Evolutionary conservation across 1,140 invertebrate genomes (phyloP), one percentile per base, ranked within the genome.

Genomic region (Catajapyx aquilonaris): DNA sequence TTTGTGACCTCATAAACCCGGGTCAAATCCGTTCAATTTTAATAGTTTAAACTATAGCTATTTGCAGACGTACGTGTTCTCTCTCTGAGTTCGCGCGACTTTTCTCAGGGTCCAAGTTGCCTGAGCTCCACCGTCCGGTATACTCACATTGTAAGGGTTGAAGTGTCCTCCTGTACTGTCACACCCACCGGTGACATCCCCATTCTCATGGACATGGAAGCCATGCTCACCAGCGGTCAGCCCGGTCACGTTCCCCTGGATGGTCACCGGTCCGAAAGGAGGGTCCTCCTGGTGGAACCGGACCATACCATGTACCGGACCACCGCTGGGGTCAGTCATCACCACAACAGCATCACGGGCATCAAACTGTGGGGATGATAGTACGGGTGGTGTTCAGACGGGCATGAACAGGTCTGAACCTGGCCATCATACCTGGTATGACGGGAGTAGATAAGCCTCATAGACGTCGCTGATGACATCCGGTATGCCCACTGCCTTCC

Each of bases 81-180:
- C n/a, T n/a, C n/a, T n/a, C n/a, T n/a, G n/a, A n/a, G n/a, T n/a
- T n/a, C n/a, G n/a, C n/a, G n/a, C n/a, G n/a, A n/a, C n/a, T n/a
- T n/a, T n/a, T n/a, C n/a, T n/a, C n/a, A n/a, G n/a, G n/a, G n/a
- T n/a, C n/a, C n/a, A n/a, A n/a, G n/a, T n/a, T n/a, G n/a, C n/a
- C n/a, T n/a, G n/a, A n/a, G n/a, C n/a, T n/a, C n/a, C n/a, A n/a
- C n/a, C n/a, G n/a, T n/a, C n/a, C n/a, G n/a, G n/a, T n/a, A n/a
- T n/a, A n/a, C 30, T 35, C 31, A 42, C 41, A 31, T 34, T 31
- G 23, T 34, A 19, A 11, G 41, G 41, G 39, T 42, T 40, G 20
- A 34, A 42, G 21, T 42, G 41, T 5, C 20, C 13, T 28, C 41
- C 37, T 20, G 38, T 35, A 15, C 25, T 25, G n/a, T 25, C 38